Base-by-base conservation (phyloP, 2,797 vertebrate species). In the Pyrocephalus nanus region DNA sequence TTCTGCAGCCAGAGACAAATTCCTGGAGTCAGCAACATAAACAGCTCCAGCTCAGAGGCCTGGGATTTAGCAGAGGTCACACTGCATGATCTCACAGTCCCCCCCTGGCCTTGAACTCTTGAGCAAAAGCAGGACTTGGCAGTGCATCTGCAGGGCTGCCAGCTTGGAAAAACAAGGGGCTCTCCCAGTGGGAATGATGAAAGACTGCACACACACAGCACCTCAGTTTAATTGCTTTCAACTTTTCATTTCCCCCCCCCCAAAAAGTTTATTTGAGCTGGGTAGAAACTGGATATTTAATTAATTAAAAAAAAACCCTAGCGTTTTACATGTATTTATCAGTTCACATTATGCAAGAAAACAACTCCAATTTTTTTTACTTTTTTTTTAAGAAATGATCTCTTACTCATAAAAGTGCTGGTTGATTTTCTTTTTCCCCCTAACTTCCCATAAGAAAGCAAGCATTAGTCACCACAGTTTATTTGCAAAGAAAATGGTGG, bases 71-170 rank as follows among this genome's bases (percentile, higher is more conserved):
- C 67, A 93, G 86, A 90, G 94, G 93, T 93, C 95, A 66, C 11
- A 75, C 51, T 11, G 42, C 70, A 75, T 45, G 83, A 94, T 90
- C 90, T 67, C 84, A 88, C 40, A 81, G 83, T 45, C 64, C 53
- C 89, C 89, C 58, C 64, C 54, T 30, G 30, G 90, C 90, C 95
- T 88, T 93, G 88, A 95, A 95, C 92, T 95, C 88, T 76, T 95
- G 90, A 96, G 93, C n/a, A 92, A 95, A 95, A 94, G 77, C 95
- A 95, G 95, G 69, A 95, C 93, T 88, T 92, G 86, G 88, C 94
- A 95, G 66, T 1, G 0, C 64, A 54, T 93, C 95, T 87, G 90
- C 79, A 92, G 86, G 64, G 75, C 67, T 5, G 9, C 92, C 86
- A 94, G 45, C 86, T 85, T 96, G 93, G 78, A 95, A 95, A 95